phyloP scores from a whole-genome alignment of 2,113 vertebrate species.

The Engraulis encrasicolus region DNA sequence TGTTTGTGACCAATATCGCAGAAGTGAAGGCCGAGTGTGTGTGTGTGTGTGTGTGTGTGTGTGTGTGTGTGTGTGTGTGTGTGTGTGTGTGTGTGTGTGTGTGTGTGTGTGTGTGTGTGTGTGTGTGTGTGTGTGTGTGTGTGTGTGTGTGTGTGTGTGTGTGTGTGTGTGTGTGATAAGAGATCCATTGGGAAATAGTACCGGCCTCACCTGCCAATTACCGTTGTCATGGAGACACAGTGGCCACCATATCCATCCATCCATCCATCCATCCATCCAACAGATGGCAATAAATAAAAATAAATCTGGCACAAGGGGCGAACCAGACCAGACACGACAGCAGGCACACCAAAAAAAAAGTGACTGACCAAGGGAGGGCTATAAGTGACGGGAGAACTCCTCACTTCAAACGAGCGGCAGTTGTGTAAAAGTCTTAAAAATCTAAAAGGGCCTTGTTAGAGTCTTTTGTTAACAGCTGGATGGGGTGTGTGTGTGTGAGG shows the following conservation, averaged over 20 bases:
- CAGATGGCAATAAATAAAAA: slow-evolving; percentile 5
- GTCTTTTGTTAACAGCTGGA: slow-evolving; percentile 15
- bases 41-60: no score
- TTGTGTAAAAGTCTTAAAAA: slow-evolving; percentile 16
- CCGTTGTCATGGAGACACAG: background rate
- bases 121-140: no score
- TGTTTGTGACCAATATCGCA: background rate
- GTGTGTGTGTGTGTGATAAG: no score
- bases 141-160: no score
- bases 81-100: no score
- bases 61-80: no score
- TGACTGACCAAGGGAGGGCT: background rate
- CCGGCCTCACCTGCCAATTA: background rate
- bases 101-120: no score
- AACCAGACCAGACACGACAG: slow-evolving; percentile 1
- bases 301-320: background rate
- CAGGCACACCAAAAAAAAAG: background rate
- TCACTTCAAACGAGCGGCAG: background rate
- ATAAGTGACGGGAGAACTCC: background rate
- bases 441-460: background rate
- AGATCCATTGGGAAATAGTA: background rate
- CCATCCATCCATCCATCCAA: background rate
- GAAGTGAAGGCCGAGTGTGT: background rate
- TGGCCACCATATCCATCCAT: slow-evolving; percentile 1
- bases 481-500: no score